Base-by-base conservation (phyloP, 1,140 invertebrate genomes). In the Drosophila suzukii region DNA sequence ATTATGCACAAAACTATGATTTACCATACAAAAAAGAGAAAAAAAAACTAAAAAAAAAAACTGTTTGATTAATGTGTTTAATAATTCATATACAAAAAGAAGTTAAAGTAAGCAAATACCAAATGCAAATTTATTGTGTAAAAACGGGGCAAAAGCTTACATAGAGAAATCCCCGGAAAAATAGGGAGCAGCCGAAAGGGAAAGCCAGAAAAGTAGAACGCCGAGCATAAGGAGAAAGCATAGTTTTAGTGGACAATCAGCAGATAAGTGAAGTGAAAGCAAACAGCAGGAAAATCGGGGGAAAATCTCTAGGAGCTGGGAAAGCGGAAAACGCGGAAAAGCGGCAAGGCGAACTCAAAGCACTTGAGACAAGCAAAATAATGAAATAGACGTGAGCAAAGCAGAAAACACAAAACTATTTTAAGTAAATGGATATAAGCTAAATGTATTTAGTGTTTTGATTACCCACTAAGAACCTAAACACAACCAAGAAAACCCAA, bases 371-470 rank as follows among this genome's bases (percentile, higher is more conserved):
- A 47, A 54, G 20, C 43, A 47, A 47, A 62, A 60, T 44, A 73
- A 56, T 56, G 44, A 67, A 50, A 44, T 17, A 59, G 36, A 51
- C 36, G 34, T 57, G 62, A 57, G 56, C 75, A 51, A 72, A 57
- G 15, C 32, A 27, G 39, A 43, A 73, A 51, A 61, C 43, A 65
- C 20, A 62, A 74, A 88, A 65, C 47, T 75, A 86, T 58, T 79
- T 67, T 79, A 88, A 75, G 70, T 55, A 66, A 70, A 57, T 82
- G 47, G 71, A 78, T 60, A 78, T 78, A 82, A 82, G 82, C 79
- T 86, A 88, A 89, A 89, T 88, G 83, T 88, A 88, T 88, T 86
- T 89, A 89, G 84, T 89, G 83, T 88, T 88, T 88, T 88, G 79
- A 80, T 74, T 88, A 88, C 67, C 71, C 44, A 65, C n/a, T 88